Evolutionary conservation across 37 sponge, comb jelly and placozoan genomes (phyloP).

Genomic region (Ephydatia muelleri): DNA sequence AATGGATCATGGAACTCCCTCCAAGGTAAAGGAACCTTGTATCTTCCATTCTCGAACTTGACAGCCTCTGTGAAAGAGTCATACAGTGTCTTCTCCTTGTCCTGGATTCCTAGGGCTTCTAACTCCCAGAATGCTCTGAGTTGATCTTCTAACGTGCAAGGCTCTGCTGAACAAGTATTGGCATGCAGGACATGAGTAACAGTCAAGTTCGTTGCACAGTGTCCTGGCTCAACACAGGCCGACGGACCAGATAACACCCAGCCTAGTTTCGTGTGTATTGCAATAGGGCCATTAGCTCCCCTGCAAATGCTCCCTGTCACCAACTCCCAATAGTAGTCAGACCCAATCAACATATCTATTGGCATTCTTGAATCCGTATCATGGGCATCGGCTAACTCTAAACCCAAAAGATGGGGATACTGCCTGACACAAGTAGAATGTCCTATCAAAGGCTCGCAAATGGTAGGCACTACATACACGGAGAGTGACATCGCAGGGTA

Average conservation of each 20-base stretch:
- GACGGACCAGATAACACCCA: conserved; percentile 21
- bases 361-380: not conserved
- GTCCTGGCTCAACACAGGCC: too few relatives aligned
- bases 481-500: too few relatives aligned
- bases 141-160: not conserved
- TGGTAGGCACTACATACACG: too few relatives aligned
- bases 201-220: not conserved
- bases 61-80: not conserved
- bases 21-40: conserved; percentile 15
- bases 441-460: conserved; percentile 40
- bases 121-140: conserved; percentile 14
- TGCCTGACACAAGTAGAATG: conserved; percentile 12
- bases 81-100: not conserved
- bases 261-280: conserved; percentile 8
- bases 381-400: conserved; percentile 44
- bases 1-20: not conserved
- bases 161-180: not conserved
- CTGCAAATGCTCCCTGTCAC: not conserved
- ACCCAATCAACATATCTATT: conserved; percentile 19
- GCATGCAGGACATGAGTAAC: conserved; percentile 8
- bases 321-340: conserved; percentile 11
- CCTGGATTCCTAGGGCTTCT: conserved; percentile 2
- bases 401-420: conserved; percentile 3
- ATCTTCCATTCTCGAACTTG: not conserved
- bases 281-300: not conserved